Evolutionary conservation across 2,888 invertebrate genomes (phyloP).

Genomic region (Tetragnatha montana): DNA sequence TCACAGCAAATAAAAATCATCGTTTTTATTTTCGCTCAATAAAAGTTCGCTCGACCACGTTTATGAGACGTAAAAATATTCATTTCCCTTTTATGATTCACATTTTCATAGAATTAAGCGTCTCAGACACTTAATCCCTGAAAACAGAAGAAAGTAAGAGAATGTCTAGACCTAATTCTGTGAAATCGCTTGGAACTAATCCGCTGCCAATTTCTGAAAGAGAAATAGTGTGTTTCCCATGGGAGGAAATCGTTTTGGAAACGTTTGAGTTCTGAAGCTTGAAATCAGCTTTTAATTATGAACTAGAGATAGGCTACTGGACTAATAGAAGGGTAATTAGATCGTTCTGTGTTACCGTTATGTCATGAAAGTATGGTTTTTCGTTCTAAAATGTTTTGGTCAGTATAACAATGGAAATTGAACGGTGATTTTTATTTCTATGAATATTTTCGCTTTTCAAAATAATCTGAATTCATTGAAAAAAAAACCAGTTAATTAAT

Average conservation of each 20-base stretch:
- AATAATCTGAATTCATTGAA: too few species aligned
- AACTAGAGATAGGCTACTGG: too few species aligned
- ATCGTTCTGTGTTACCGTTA: too few species aligned
- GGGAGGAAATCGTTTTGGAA: not conserved
- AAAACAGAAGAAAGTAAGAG: not conserved
- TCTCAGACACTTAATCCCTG: not conserved
- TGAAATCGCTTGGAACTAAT: not conserved
- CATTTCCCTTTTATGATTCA: not conserved
- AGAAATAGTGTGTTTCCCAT: not conserved
- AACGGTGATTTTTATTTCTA: too few species aligned
- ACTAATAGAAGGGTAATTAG: too few species aligned
- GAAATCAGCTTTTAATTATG: not conserved
- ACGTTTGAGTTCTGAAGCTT: not conserved
- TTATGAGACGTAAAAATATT: not conserved
- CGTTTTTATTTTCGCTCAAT: too few species aligned
- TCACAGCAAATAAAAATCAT: too few species aligned
- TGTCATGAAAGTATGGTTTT: too few species aligned
- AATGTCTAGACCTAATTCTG: not conserved
- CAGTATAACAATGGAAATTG: too few species aligned
- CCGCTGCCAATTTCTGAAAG: not conserved
- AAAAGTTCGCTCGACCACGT: not conserved
- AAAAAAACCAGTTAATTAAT: too few species aligned
- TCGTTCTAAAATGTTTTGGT: too few species aligned
- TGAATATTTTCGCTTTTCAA: too few species aligned
- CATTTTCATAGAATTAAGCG: not conserved